Percentiles rank a stretch among this genome's conserved stretches.
Conservation (phyloP, 2,113 vertebrate genomes). For the Macaca mulatta region DNA sequence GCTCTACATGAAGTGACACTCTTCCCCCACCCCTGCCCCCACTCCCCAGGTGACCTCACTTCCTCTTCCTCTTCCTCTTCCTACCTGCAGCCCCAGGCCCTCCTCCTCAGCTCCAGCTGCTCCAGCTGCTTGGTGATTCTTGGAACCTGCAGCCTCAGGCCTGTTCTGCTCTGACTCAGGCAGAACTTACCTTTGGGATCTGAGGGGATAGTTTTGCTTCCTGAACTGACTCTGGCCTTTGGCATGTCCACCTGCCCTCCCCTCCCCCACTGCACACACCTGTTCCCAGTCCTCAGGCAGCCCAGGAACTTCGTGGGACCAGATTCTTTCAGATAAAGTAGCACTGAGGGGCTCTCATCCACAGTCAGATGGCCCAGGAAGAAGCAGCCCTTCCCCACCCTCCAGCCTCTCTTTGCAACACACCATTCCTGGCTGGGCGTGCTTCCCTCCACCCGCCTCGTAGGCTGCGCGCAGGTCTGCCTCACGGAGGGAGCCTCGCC, state of each 20-base stretch:
- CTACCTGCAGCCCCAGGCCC: neutral
- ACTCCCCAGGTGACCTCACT: neutral
- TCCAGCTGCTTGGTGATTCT: neutral
- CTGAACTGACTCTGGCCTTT: conserved; percentile 35
- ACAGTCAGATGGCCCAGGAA: neutral
- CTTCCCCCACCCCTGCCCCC: neutral
- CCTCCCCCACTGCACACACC: neutral
- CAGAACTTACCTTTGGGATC: neutral
- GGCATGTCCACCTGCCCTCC: neutral
- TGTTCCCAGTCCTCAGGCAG: neutral
- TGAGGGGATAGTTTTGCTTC: neutral
- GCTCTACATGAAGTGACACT: neutral
- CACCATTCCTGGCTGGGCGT: neutral
- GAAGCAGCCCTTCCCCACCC: neutral
- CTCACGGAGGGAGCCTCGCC: neutral
- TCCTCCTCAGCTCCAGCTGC: neutral
- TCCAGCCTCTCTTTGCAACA: neutral
- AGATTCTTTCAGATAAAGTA: conserved; percentile 11
- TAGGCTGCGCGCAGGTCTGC: neutral
- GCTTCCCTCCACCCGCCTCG: neutral
- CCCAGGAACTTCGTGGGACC: neutral
- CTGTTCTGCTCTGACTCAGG: conserved; percentile 22
- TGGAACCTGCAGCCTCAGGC: neutral
- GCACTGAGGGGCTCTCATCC: neutral
- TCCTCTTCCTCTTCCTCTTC: conserved; percentile 20